phyloP scores from a whole-genome alignment of 2,888 invertebrate species.

The Craniophora ligustri region DNA sequence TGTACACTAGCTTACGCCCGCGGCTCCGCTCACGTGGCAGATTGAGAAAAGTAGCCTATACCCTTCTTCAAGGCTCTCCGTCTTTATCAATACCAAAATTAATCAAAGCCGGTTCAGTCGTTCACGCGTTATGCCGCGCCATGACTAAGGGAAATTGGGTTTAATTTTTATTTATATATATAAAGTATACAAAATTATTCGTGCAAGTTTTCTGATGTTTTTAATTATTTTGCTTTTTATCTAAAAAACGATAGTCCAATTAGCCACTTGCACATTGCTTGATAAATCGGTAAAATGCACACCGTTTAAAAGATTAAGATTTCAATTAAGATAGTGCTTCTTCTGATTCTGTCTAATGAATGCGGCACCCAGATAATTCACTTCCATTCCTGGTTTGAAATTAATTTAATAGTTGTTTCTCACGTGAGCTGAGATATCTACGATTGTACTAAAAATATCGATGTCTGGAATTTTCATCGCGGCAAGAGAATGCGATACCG shows the following conservation, averaged over 20 bases:
- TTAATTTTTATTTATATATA: no score
- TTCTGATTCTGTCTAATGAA: conserved; percentile 57
- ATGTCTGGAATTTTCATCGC: conserved; percentile 69
- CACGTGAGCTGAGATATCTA: conserved; percentile 65
- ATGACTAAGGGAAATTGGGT: no score
- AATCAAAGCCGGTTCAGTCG: no score
- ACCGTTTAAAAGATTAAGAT: conserved; percentile 52
- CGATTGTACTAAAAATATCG: conserved; percentile 70
- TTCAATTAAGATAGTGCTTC: conserved; percentile 62
- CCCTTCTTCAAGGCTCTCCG: no score
- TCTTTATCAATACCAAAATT: no score
- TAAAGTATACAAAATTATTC: no score
- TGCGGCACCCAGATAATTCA: conserved; percentile 58
- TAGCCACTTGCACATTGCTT: conserved; percentile 22
- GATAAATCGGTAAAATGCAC: conserved; percentile 50
- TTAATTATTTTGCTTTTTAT: conserved; percentile 8
- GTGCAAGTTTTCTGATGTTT: no score
- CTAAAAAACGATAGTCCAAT: conserved; percentile 20
- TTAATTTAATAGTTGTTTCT: conserved; percentile 61
- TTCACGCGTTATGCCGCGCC: no score
- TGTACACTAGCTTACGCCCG: no score
- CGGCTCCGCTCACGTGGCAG: no score
- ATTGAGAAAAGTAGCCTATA: no score
- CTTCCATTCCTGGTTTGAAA: conserved; percentile 56
- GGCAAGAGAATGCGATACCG: conserved; percentile 65